A percentile compares a stretch with the other conserved stretches of the same genome.
phyloP scores from a whole-genome alignment of 2,888 invertebrate species.

The Odontothrips loti region DNA sequence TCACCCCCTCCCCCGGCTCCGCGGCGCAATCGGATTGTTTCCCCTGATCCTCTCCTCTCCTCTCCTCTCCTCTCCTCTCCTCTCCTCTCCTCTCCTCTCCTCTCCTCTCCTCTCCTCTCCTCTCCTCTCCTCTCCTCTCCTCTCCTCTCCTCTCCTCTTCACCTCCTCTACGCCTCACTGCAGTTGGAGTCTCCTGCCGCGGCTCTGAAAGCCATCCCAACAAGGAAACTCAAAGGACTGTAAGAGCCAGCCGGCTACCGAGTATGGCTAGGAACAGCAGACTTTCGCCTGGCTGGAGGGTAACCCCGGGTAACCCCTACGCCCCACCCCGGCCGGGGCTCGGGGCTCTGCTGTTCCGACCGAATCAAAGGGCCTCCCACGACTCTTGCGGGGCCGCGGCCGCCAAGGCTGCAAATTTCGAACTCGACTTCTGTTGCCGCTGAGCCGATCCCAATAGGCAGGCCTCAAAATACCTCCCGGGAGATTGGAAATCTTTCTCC shows the following conservation, averaged over 20 bases:
- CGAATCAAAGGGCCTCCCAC: not conserved
- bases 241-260: constrained; percentile 9
- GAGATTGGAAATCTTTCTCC: too few relatives aligned
- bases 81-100: not conserved
- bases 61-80: not conserved
- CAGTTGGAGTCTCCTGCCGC: too few relatives aligned
- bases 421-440: too few relatives aligned
- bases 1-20: too few relatives aligned
- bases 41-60: not conserved
- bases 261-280: not conserved
- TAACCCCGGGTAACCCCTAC: too few relatives aligned
- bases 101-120: not conserved
- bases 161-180: not conserved
- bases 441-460: too few relatives aligned
- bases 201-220: not conserved
- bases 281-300: not conserved
- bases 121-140: too few relatives aligned
- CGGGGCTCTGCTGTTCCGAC: not conserved
- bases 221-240: constrained; percentile 10
- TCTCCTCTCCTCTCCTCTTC: not conserved
- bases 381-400: too few relatives aligned
- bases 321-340: not conserved
- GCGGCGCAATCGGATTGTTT: too few relatives aligned
- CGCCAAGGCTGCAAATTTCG: too few relatives aligned
- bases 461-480: too few relatives aligned